These are phyloP conservation scores for Melanerpes aurifrons DNA, from an alignment of 2,113 vertebrate species.

Conservation along the genomic window DNA sequence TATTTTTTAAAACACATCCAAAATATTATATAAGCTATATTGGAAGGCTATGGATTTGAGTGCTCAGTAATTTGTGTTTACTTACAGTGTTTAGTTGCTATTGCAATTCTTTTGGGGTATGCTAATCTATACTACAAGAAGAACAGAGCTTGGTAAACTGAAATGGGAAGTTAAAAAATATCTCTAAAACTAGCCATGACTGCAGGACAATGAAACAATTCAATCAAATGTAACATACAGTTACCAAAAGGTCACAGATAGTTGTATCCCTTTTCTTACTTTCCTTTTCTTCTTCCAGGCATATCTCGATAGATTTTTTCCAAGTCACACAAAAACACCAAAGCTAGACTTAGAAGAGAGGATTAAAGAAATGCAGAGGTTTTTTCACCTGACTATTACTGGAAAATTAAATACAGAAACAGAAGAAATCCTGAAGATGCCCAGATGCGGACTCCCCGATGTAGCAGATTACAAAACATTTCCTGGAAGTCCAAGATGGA, in stretches of 20 bases:
- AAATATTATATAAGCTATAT: not conserved
- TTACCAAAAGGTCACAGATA: not conserved
- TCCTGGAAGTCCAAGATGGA: slow-evolving; percentile 38
- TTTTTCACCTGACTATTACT: slow-evolving; percentile 70
- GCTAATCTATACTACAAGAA: not conserved
- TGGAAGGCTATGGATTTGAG: not conserved
- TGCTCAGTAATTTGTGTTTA: not conserved
- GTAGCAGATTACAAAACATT: not conserved
- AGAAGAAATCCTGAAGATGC: slow-evolving; percentile 30
- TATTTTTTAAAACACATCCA: not conserved
- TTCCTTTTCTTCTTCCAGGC: slow-evolving; percentile 40
- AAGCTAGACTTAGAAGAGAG: slow-evolving; percentile 15
- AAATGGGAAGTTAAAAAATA: not conserved
- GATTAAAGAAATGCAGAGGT: slow-evolving; percentile 76
- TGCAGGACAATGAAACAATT: not conserved
- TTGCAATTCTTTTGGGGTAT: not conserved
- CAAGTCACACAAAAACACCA: not conserved
- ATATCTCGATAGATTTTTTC: slow-evolving; percentile 77
- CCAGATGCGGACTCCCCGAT: slow-evolving; percentile 78
- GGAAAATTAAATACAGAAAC: slow-evolving; percentile 62
- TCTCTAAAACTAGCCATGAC: not conserved
- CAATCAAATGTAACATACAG: not conserved
- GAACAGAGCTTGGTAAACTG: not conserved
- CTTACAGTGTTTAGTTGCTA: not conserved
- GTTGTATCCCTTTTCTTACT: not conserved